Conservation (phyloP, 2,888 invertebrate species). For the Agrotis segetum region DNA sequence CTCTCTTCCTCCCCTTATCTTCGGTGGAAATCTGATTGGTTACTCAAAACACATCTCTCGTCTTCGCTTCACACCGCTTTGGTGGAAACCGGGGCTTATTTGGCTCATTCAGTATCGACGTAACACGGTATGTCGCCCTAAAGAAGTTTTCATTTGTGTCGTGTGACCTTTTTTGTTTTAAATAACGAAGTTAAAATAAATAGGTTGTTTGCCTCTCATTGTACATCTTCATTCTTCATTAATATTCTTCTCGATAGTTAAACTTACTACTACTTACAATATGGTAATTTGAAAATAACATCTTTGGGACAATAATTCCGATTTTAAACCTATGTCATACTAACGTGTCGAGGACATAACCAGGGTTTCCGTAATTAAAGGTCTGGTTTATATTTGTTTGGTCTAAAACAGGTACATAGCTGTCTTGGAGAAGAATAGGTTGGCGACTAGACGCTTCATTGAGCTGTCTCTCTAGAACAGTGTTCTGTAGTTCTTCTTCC, state of each 20-base stretch:
- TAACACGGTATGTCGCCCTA: too few relatives aligned
- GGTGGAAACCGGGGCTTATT: too few relatives aligned
- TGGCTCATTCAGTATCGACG: too few relatives aligned
- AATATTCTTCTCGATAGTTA: constrained; percentile 13
- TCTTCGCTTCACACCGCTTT: too few relatives aligned
- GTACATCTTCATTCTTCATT: neutral
- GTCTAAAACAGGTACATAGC: constrained; percentile 86
- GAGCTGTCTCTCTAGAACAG: constrained; percentile 86
- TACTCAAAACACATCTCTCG: too few relatives aligned
- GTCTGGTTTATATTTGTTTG: constrained; percentile 72
- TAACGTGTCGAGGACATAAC: constrained; percentile 86
- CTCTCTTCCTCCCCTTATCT: too few relatives aligned
- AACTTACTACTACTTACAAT: constrained; percentile 62
- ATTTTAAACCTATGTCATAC: constrained; percentile 82
- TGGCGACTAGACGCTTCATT: constrained; percentile 87
- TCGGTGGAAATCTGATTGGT: too few relatives aligned
- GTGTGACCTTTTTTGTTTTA: too few relatives aligned
- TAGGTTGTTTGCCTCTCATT: constrained; percentile 33
- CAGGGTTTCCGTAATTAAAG: constrained; percentile 68
- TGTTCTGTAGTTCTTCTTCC: constrained; percentile 87
- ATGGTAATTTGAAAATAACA: constrained; percentile 69
- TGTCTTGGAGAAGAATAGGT: constrained; percentile 86
- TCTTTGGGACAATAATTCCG: constrained; percentile 66
- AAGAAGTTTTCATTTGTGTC: too few relatives aligned
- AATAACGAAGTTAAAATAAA: neutral